Evolutionary conservation across 2,113 vertebrate species (phyloP), one percentile per base, ranked within the genome.

Genomic region (Anthoscopus minutus): DNA sequence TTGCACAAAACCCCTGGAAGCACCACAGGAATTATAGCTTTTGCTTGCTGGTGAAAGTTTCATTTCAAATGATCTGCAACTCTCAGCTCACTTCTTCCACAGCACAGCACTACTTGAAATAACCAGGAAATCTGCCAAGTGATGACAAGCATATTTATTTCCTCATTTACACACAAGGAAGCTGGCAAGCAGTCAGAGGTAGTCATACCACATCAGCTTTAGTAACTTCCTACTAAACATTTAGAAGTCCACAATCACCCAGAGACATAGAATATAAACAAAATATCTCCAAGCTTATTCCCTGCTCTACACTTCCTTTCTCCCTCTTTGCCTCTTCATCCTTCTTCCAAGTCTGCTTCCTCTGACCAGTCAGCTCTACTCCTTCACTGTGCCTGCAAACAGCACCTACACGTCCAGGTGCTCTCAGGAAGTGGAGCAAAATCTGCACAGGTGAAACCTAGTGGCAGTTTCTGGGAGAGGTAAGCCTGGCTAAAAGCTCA

Each of bases 391-490:
- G 22, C 8, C 50, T 30, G 4, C 10, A 30, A 81, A 56, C 20
- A 60, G 28, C 21, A 48, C 3, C 37, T 69, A 13, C 24, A 15
- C 11, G 12, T 24, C 28, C 61, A 88, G 62, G 30, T 45, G 35
- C 38, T 50, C 10, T 47, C 18, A 13, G 18, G 28, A 57, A 13
- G 5, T 4, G 3, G 23, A 31, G 12, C 0, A 2, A 72, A 31
- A 30, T 58, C 44, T 35, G 44, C 61, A 50, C 53, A 90, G 57
- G 40, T 82, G 66, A 86, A 67, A 50, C 35, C 21, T 57, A 10
- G 40, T 48, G 30, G 51, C 25, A 38, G 2, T 38, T 74, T 12
- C 25, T 74, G 11, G 22, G 3, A 35, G 47, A 66, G 9, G 7
- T 5, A 45, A 91, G 6, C 21, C 51, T 45, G 15, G 11, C 27